Evolutionary conservation across 2,113 vertebrate genomes (phyloP).

Genomic region (Athene noctua): DNA sequence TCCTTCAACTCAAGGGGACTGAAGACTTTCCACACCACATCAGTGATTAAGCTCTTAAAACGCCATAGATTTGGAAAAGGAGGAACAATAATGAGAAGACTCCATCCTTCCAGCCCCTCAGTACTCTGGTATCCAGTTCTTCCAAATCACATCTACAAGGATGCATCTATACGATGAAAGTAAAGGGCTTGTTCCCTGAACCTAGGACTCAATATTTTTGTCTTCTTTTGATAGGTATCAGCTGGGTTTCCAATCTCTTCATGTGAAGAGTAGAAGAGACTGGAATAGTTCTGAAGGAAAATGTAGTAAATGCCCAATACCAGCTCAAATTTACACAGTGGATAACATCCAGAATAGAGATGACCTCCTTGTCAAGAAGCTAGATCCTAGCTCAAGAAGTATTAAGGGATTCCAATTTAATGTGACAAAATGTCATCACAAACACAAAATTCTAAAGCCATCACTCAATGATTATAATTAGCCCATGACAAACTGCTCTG

Average conservation of each 20-base stretch:
- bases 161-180: neutral
- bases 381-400: neutral
- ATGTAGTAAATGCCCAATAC: neutral
- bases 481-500: neutral
- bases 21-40: neutral
- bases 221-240: neutral
- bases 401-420: constrained; percentile 9
- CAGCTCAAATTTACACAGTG: neutral
- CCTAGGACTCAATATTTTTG: neutral
- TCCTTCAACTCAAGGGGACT: neutral
- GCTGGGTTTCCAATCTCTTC: neutral
- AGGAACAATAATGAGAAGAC: neutral
- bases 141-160: neutral
- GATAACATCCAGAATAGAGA: neutral
- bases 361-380: neutral
- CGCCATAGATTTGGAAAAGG: neutral
- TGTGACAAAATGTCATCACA: constrained; percentile 32
- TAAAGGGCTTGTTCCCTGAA: neutral
- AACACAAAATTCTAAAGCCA: constrained; percentile 28
- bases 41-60: neutral
- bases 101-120: neutral
- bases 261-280: neutral
- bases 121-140: neutral
- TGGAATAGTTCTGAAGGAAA: neutral
- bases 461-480: constrained; percentile 42